Evolutionary conservation across 2,888 invertebrate species (phyloP).

Genomic region (Athrips mouffetella): DNA sequence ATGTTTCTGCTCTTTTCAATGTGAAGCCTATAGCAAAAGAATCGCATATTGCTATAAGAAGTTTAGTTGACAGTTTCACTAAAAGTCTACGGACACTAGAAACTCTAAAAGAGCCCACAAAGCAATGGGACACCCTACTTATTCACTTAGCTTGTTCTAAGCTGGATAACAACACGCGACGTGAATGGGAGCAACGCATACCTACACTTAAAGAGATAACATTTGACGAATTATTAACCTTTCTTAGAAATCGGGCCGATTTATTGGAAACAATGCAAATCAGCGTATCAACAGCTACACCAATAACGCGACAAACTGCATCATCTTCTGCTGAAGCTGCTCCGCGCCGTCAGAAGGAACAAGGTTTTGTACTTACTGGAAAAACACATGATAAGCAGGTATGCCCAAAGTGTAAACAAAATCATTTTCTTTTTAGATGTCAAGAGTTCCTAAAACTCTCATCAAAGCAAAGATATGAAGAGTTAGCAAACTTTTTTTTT

Average conservation of each 20-base stretch:
- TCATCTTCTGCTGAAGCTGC: not conserved
- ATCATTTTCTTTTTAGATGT: not conserved
- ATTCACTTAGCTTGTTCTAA: not conserved
- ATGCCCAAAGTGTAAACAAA: not conserved
- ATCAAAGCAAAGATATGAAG: not conserved
- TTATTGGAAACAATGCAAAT: not conserved
- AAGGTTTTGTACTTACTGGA: not conserved
- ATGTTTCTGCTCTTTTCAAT: conserved; percentile 26
- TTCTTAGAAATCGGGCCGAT: not conserved
- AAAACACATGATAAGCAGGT: not conserved
- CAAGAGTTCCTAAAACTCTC: not conserved
- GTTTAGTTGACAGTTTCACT: conserved; percentile 26
- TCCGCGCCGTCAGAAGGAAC: not conserved
- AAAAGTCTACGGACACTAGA: conserved; percentile 27
- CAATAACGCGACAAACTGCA: not conserved
- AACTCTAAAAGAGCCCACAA: conserved; percentile 24
- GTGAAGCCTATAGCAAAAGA: conserved; percentile 23
- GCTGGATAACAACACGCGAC: not conserved
- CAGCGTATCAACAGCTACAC: not conserved
- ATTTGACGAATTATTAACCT: not conserved
- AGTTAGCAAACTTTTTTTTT: too few relatives aligned
- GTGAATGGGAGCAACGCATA: not conserved
- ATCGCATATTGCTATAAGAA: conserved; percentile 23
- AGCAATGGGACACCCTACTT: conserved; percentile 24
- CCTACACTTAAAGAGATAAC: not conserved